A percentile compares a stretch with the other conserved stretches of the same genome.
Evolutionary conservation across 2,888 invertebrate species (phyloP).

Genomic region (Melitaea athalia): DNA sequence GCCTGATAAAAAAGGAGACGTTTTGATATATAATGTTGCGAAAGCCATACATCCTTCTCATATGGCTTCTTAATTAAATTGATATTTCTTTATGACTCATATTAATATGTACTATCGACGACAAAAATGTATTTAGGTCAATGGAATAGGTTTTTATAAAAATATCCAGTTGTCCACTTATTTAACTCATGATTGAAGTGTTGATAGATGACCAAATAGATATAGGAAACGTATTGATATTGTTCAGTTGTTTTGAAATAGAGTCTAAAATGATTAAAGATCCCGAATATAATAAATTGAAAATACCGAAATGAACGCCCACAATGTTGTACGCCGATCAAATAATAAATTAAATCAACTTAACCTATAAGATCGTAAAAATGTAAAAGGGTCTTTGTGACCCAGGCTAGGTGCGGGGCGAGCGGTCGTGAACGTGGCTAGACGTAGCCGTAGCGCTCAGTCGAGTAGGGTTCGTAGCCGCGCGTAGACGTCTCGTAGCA

Average conservation of each 20-base stretch:
- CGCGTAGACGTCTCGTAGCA: conserved; percentile 49
- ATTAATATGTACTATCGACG: conserved; percentile 14
- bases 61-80: conserved; percentile 34
- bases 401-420: conserved; percentile 64
- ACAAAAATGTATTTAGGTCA: neutral
- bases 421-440: conserved; percentile 55
- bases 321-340: conserved; percentile 28
- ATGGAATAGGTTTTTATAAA: no score
- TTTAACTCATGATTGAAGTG: neutral
- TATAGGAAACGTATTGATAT: neutral
- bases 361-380: conserved; percentile 70
- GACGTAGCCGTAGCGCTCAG: conserved; percentile 56
- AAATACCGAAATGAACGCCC: conserved; percentile 3
- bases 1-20: conserved; percentile 22
- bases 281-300: neutral
- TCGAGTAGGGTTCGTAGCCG: conserved; percentile 55
- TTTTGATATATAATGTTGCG: conserved; percentile 12
- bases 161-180: neutral
- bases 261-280: neutral
- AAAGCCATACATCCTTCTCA: conserved; percentile 15
- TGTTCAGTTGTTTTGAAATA: neutral
- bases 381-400: conserved; percentile 64
- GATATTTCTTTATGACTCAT: conserved; percentile 13
- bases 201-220: neutral
- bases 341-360: conserved; percentile 61